A percentile compares a stretch with the other conserved stretches of the same genome.
These are phyloP conservation scores for Rhincodon typus DNA, from an alignment of 2,797 vertebrate species.

Conservation along the genomic window DNA sequence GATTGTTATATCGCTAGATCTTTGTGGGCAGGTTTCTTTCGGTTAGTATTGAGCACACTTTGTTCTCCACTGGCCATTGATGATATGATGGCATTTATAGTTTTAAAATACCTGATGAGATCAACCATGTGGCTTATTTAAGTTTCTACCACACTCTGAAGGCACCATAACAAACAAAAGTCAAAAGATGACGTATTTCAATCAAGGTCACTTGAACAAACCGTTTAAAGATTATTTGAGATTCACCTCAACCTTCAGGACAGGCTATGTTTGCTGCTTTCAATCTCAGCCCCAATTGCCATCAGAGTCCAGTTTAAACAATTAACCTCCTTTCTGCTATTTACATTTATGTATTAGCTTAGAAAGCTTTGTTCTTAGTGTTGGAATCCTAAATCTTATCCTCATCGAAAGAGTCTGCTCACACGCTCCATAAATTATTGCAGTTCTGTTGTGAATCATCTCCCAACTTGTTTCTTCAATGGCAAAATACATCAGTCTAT, in stretches of 20 bases:
- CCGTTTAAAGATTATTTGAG: background rate
- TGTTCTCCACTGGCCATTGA: background rate
- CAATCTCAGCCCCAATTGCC: background rate
- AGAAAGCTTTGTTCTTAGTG: background rate
- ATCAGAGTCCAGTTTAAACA: background rate
- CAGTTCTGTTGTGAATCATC: background rate
- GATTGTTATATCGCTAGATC: too few relatives aligned
- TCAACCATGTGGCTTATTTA: background rate
- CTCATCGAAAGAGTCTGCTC: background rate
- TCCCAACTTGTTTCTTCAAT: background rate
- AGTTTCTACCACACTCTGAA: background rate
- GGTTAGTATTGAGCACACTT: too few relatives aligned
- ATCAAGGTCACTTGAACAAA: background rate
- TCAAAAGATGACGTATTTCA: background rate
- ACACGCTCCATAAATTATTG: background rate
- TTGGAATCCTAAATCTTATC: background rate
- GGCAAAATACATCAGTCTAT: background rate
- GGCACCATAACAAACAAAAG: background rate
- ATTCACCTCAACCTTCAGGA: background rate
- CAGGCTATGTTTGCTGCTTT: background rate
- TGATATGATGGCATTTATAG: background rate
- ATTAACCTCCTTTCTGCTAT: background rate
- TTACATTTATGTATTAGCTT: background rate
- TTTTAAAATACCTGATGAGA: background rate
- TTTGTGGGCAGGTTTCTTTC: too few relatives aligned